phyloP scores from a whole-genome alignment of 2,113 vertebrate genomes.

The Telmatochromis sp. region DNA sequence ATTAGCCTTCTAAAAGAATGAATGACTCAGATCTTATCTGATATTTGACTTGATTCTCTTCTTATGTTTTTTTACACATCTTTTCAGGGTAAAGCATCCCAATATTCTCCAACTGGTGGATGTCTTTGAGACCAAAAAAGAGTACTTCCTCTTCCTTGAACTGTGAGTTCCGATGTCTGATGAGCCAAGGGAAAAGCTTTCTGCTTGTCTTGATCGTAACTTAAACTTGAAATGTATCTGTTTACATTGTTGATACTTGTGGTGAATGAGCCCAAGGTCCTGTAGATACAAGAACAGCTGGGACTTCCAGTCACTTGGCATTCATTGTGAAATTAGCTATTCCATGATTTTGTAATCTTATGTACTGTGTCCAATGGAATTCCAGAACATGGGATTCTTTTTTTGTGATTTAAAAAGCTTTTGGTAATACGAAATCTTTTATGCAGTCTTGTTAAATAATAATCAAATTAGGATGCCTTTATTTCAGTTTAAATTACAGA shows the following conservation, averaged over 20 bases:
- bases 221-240: neutral
- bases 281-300: conserved; percentile 19
- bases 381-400: neutral
- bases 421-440: neutral
- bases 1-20: neutral
- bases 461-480: neutral
- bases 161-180: conserved; percentile 80
- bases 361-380: neutral
- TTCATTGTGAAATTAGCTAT: conserved; percentile 31
- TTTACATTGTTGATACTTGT: neutral
- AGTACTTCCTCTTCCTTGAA: conserved; percentile 97
- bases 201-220: neutral
- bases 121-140: conserved; percentile 94
- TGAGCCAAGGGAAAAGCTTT: neutral
- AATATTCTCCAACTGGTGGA: conserved; percentile 96
- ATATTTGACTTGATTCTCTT: neutral
- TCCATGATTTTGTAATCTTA: conserved; percentile 24
- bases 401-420: neutral
- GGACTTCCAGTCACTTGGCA: conserved; percentile 44
- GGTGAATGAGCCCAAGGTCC: conserved; percentile 2
- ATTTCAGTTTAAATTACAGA: neutral
- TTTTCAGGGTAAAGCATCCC: conserved; percentile 90
- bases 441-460: neutral
- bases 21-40: neutral
- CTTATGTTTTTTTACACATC: neutral